Base-by-base conservation (phyloP, 2,113 vertebrate species). In the Alligator mississippiensis region DNA sequence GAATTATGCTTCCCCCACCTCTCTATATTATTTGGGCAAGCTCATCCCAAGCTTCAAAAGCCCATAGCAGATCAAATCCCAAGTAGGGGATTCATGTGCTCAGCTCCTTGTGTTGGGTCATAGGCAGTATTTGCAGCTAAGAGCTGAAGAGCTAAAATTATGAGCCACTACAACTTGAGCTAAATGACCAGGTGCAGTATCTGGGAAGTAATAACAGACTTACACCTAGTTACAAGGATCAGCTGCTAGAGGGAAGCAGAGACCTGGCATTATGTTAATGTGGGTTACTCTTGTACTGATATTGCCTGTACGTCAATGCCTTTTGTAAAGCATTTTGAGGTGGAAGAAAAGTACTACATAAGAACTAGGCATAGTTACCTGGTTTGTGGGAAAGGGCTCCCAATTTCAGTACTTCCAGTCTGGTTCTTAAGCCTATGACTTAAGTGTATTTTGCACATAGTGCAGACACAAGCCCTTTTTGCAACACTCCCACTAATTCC, bases 361-460 rank as follows among this genome's bases (percentile, higher is more conserved):
- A 47, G 47, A 47, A 47, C 47, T 47, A 47, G 47, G 8, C 47
- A 47, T 47, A 47, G 12, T 28, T 64, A 16, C 63, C 63, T 14
- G 12, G 27, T 28, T 15, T n/a, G 27, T 25, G 27, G 27, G 24
- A 28, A 14, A 64, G 25, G 63, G 28, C 63, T 7, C 24, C 61
- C 21, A 11, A 22, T 24, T 64, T 64, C 27, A n/a, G 63, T 12
- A 15, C 63, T 64, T 25, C 28, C 63, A n/a, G 28, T 30, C 64
- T 18, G 64, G 28, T 12, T 18, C 15, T 28, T 28, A 68, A 30
- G 0, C 18, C 17, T 9, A 4, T 2, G 15, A 5, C 6, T 66
- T 0, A 11, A 0, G 6, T 18, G 11, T 0, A 4, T 5, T 18
- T 11, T 47, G 16, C 10, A 30, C 0, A 2, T 3, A 25, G 5